Conservation (phyloP, 2,113 vertebrate genomes). For the Tylochromis polylepis region DNA sequence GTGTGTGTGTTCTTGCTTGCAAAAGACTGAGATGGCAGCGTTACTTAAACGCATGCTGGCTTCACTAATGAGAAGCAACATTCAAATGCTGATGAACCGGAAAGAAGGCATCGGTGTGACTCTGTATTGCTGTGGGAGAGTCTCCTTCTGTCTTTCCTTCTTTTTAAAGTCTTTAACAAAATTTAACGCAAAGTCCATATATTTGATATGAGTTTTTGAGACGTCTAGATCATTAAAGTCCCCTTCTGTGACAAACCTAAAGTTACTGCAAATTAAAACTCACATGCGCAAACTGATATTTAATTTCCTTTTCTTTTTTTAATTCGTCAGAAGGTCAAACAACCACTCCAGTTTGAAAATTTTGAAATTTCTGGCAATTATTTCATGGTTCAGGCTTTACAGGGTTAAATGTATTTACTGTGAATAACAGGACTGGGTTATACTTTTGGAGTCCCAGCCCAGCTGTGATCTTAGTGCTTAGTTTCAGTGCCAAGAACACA, state of each 20-base stretch:
- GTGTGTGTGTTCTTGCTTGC: constrained; percentile 2
- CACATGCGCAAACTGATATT: background rate
- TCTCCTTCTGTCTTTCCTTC: background rate
- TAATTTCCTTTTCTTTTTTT: background rate
- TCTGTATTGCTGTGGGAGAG: background rate
- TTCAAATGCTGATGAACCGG: constrained; percentile 64
- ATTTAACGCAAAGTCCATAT: no score
- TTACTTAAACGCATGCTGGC: constrained; percentile 32
- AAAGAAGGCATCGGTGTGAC: constrained; percentile 17
- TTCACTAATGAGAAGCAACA: constrained; percentile 45
- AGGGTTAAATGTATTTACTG: background rate
- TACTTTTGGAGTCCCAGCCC: background rate
- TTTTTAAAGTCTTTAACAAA: background rate
- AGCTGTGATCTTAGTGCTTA: background rate
- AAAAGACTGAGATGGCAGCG: background rate
- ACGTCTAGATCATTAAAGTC: no score
- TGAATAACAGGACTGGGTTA: background rate
- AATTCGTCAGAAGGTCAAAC: background rate
- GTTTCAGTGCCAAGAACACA: background rate
- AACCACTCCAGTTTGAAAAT: background rate
- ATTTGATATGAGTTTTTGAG: no score
- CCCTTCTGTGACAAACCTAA: background rate
- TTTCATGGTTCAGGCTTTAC: background rate
- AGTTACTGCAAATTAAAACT: background rate
- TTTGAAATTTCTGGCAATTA: no score